Evolutionary conservation across 2,113 vertebrate species (phyloP), one percentile per base, ranked within the genome.

Genomic region (Pseudonaja textilis): DNA sequence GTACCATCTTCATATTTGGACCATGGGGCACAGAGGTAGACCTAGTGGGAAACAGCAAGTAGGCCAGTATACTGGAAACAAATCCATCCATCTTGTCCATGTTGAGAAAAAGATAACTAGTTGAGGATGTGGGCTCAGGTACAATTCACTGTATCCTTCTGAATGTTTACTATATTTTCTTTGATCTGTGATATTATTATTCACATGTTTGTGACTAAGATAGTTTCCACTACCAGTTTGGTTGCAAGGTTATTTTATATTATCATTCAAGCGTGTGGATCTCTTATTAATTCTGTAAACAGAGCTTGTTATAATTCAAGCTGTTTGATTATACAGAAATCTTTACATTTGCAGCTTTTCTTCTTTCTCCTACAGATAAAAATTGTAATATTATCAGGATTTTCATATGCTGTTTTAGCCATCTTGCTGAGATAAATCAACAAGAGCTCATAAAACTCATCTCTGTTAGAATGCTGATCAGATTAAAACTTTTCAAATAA

Each of bases 261-360:
- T 55, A 6, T 39, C 95, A 94, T 74, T 92, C 94, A 96, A 95
- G 95, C 95, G 93, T 94, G 88, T 42, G 93, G 96, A 92, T 94
- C 90, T 92, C 85, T 74, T 88, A 90, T 96, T 91, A 88, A 92
- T 94, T 90, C 39, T 91, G 54, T 93, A 95, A 95, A 93, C 93
- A 94, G 94, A 3, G 74, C 94, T 96, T 91, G 93, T 92, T 95
- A 93, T 93, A 94, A 56, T 52, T 86, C 0, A 1, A 93, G 91
- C 94, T 95, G 93, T 93, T 95, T 94, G 95, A 95, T 96, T 95
- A 95, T 89, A 94, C 92, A 93, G 88, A 95, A 96, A 90, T 88
- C 90, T 81, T 85, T 42, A 50, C 89, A 74, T 45, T 42, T 18
- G n/a, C 12, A 61, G 93, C 88, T 93, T 74, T 22, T 29, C 85